Conservation (phyloP, 1,140 invertebrate genomes). For the Octopus bimaculoides region DNA sequence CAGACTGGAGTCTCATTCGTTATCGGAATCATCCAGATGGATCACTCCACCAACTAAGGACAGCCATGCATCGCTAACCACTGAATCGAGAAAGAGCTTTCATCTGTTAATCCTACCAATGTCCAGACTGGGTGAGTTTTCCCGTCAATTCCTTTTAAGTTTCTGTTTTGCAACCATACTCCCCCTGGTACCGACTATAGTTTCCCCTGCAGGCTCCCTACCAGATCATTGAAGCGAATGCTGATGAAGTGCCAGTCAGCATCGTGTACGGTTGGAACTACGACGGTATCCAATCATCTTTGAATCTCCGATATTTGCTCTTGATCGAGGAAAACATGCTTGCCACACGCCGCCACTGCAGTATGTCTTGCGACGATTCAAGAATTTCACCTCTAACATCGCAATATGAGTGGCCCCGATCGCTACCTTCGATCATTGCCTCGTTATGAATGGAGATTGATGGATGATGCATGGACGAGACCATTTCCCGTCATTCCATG, state of each 20-base stretch:
- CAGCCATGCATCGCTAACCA: neutral
- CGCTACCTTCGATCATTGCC: too few relatives aligned
- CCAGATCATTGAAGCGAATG: neutral
- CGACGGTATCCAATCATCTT: neutral
- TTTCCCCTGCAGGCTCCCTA: neutral
- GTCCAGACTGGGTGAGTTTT: neutral
- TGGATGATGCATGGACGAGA: too few relatives aligned
- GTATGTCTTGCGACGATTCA: neutral
- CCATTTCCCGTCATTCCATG: too few relatives aligned
- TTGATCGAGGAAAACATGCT: neutral
- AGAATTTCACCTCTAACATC: neutral
- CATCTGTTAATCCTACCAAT: neutral
- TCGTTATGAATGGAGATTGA: too few relatives aligned
- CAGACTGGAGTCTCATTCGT: neutral
- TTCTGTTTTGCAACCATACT: neutral
- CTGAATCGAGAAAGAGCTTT: neutral
- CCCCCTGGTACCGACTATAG: neutral
- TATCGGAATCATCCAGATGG: neutral
- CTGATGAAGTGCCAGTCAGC: neutral
- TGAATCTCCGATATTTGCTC: neutral
- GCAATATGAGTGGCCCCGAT: too few relatives aligned
- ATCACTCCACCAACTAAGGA: neutral
- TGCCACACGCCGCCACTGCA: neutral
- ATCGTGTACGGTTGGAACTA: neutral
- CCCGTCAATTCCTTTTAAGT: neutral